A percentile compares a stretch with the other conserved stretches of the same genome.
Evolutionary conservation across 2,113 vertebrate species (phyloP).

Genomic region (Opisthocomus hoazin): DNA sequence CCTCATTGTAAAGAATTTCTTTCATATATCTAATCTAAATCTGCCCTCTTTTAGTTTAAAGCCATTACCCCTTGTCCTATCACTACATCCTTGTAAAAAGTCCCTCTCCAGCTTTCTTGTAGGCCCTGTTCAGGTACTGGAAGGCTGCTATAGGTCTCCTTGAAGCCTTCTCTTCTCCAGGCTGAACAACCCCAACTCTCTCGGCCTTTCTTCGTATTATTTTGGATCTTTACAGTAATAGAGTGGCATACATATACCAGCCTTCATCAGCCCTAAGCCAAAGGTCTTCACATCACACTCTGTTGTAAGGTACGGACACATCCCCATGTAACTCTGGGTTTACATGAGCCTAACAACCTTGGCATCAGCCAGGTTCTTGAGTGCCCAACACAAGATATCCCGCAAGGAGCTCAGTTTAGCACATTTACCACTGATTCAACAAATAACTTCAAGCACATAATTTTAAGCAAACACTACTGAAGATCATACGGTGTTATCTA

Average conservation of each 20-base stretch:
- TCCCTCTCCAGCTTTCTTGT: neutral
- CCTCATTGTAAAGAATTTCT: no score
- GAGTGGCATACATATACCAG: neutral
- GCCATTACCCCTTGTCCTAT: neutral
- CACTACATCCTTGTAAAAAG: neutral
- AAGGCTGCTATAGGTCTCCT: neutral
- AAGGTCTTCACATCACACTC: neutral
- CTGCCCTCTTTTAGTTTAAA: no score
- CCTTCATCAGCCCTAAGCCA: neutral
- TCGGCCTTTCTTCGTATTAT: neutral
- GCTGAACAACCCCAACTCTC: neutral
- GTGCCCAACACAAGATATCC: neutral
- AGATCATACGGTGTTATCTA: neutral
- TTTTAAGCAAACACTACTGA: neutral
- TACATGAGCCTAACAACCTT: neutral
- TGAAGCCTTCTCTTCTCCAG: neutral
- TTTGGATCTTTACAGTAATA: neutral
- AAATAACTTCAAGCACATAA: neutral
- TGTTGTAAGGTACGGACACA: neutral
- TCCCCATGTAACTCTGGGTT: neutral
- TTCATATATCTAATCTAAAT: no score
- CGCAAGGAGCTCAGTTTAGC: neutral
- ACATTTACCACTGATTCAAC: neutral
- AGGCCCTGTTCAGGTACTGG: neutral
- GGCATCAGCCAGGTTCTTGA: neutral